Base-by-base conservation (phyloP, 2,888 invertebrate genomes). In the Drosophila longiperda region DNA sequence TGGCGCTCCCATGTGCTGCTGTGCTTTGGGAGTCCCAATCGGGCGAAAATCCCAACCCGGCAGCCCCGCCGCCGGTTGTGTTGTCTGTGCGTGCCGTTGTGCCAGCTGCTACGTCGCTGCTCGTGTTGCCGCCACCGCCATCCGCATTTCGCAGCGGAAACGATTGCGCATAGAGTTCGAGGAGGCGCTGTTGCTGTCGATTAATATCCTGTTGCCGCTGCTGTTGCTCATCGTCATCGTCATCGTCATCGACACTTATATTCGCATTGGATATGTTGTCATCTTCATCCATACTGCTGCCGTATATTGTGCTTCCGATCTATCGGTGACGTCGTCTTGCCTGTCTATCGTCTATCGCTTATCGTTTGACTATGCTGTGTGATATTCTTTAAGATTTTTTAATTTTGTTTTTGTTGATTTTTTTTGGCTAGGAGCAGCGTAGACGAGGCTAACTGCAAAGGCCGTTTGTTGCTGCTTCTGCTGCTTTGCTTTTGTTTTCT, bases 251-350 rank as follows among this genome's bases (percentile, higher is more conserved):
- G 63, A 82, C 81, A 84, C 87, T 89, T 75, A 83, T 82, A 74
- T 91, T 87, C 58, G 82, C 85, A 75, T 85, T 90, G 54, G 85
- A 88, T 76, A 86, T 73, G 82, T 91, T 92, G 73, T 92, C 91
- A 87, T 91, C 92, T 78, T 91, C 91, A 82, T 91, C 91, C 91
- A 91, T 91, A 77, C 78, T 83, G 75, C 72, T 74, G 63, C 67
- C 50, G 48, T 66, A 29, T 63, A 29, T 65, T 72, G 54, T 73
- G 69, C 55, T 85, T 62, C 74, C 78, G 76, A 58, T 57, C 42
- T 76, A 73, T 86, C 80, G 85, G 74, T 83, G 89, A 86, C 86
- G 88, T 88, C 88, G 64, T 55, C 49, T 45, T 57, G 57, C 17
- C 45, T 8, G 29, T n/a, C 11, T 40, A 50, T 49, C 67, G 72